A percentile compares a stretch with the other conserved stretches of the same genome.
These are phyloP conservation scores for Lasioglossum oenotherae DNA, from an alignment of 2,888 invertebrate species.

Conservation along the genomic window DNA sequence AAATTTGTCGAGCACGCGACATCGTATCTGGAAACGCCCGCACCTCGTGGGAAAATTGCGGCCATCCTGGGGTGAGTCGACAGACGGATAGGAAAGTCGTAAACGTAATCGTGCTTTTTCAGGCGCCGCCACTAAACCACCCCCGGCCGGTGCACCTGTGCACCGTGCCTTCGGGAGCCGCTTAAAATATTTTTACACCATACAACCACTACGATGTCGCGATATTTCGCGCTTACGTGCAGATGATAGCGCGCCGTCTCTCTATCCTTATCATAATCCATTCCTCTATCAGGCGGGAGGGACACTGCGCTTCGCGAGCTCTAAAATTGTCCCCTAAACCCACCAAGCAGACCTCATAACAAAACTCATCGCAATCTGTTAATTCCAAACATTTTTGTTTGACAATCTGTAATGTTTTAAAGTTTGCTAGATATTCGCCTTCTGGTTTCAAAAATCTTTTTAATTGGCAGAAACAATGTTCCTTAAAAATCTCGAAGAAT, in stretches of 20 bases:
- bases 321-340: background rate
- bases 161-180: conserved; percentile 61
- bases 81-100: conserved; percentile 65
- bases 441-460: background rate
- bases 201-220: conserved; percentile 52
- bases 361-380: background rate
- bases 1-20: conserved; percentile 45
- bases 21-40: background rate
- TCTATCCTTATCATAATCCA: conserved; percentile 2
- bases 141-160: conserved; percentile 23
- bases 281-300: background rate
- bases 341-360: background rate
- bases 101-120: conserved; percentile 75
- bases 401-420: background rate
- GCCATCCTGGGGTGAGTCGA: conserved; percentile 35
- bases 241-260: conserved; percentile 30
- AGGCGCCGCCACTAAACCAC: conserved; percentile 68
- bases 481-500: background rate
- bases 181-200: conserved; percentile 73
- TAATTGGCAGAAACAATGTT: background rate
- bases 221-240: conserved; percentile 67
- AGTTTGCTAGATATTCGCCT: background rate
- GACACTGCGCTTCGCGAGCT: background rate
- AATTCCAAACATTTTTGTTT: background rate
- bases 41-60: conserved; percentile 26